These are phyloP conservation scores for Zeugodacus cucurbitae DNA, from an alignment of 1,140 invertebrate genomes.

Conservation along the genomic window DNA sequence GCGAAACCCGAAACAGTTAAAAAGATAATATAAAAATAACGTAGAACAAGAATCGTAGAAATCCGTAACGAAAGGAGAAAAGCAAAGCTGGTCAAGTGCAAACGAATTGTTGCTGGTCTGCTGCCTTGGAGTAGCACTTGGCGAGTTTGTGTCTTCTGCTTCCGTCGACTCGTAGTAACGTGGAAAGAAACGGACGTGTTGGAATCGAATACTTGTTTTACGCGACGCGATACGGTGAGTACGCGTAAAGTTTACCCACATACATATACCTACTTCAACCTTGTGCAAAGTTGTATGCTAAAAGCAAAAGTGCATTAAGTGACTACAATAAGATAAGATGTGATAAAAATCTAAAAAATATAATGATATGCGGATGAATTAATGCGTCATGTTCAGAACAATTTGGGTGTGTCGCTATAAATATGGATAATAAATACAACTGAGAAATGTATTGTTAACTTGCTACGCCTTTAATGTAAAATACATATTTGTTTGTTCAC, in stretches of 20 bases:
- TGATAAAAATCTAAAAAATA: not conserved
- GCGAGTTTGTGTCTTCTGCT: not conserved
- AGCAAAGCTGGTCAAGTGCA: conserved; percentile 42
- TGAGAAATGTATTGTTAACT: not conserved
- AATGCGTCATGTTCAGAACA: conserved; percentile 11
- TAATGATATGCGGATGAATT: not conserved
- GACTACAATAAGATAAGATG: not conserved
- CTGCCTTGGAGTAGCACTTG: conserved; percentile 9
- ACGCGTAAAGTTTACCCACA: not conserved
- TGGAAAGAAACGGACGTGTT: conserved; percentile 2
- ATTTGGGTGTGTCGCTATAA: conserved; percentile 18
- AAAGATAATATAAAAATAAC: conserved; percentile 2
- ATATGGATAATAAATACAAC: not conserved
- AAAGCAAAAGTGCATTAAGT: too few relatives aligned
- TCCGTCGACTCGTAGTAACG: not conserved
- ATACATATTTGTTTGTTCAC: too few relatives aligned
- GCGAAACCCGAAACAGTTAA: conserved; percentile 6
- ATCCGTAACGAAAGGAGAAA: not conserved
- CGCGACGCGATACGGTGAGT: not conserved
- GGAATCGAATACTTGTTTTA: not conserved
- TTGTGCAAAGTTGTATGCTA: too few relatives aligned
- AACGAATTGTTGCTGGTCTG: conserved; percentile 34
- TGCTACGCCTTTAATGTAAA: not conserved
- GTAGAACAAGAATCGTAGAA: conserved; percentile 22
- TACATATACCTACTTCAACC: not conserved